Base-by-base conservation (phyloP, 2,888 invertebrate genomes). In the Acholoe squamosa region DNA sequence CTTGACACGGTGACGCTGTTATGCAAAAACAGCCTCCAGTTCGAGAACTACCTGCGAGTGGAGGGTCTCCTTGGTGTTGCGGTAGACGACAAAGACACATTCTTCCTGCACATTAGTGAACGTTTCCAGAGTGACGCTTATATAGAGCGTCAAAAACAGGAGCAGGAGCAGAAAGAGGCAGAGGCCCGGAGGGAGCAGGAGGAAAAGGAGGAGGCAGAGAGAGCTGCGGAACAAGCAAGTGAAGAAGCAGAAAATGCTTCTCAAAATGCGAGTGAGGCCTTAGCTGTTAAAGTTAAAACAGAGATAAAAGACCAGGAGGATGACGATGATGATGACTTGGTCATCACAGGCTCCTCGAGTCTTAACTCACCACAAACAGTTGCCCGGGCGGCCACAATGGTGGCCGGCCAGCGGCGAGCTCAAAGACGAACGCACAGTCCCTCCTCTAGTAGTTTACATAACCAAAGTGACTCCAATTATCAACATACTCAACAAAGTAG, bases 81-180 rank as follows among this genome's bases (percentile, higher is more conserved):
- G 14, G 84, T 84, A 10, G 84, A 84, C 25, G 84, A 52, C 84
- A 84, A 84, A 7, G 84, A 84, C 52, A 84, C 84, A 12, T 84
- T 84, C 54, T 84, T 84, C 84, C 28, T 84, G 54, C 84, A 84
- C 28, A 84, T 84, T 10, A 84, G 84, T 28, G 84, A 84, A 28
- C 84, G 54, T 22, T 84, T 84, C 52, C n/a, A 84, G 25, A 84
- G 84, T 52, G 84, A 84, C 51, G 84, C 84, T 14, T 84, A 52
- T n/a, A 16, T 84, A 25, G 84, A 84, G 28, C 22, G 28, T 16
- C n/a, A 51, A n/a, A 54, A 51, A 16, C 25, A 14, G 7, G 84
- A 84, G 84, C 10, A 28, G 28, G 84, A 84, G 25, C 51, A 51
- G 52, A 84, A 84, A 52, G 84, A 84, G 28, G 54, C 51, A 28